Conservation (phyloP, 1,140 invertebrate genomes). For the Brachionus koreanus region DNA sequence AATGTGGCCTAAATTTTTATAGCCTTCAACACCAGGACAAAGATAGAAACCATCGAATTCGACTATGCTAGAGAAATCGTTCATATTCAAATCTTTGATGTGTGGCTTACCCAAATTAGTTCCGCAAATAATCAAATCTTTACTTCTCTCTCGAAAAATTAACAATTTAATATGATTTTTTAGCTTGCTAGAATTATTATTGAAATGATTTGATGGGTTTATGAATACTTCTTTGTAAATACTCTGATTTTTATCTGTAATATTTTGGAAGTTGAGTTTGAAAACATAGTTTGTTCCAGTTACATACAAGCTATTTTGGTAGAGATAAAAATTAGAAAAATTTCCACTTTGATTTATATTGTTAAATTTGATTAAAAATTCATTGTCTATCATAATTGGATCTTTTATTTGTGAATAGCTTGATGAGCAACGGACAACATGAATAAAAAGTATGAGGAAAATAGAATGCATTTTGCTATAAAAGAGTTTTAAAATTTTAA, state of each 20-base stretch:
- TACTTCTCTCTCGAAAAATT: conserved; percentile 1
- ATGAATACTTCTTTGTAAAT: conserved; percentile 11
- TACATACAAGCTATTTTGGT: neutral
- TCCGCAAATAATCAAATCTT: conserved; percentile 21
- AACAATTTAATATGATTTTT: conserved; percentile 16
- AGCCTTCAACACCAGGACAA: conserved; percentile 1
- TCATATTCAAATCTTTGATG: conserved; percentile 15
- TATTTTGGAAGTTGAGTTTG: neutral
- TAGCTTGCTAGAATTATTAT: neutral
- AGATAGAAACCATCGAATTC: conserved; percentile 18
- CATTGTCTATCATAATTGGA: neutral
- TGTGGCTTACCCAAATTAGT: conserved; percentile 17
- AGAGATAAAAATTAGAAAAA: conserved; percentile 18
- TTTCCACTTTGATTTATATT: neutral
- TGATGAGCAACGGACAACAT: neutral
- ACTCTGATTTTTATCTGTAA: neutral
- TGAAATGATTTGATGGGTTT: neutral
- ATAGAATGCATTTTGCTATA: neutral
- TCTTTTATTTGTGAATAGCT: neutral
- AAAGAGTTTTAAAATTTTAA: neutral
- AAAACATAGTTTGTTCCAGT: conserved; percentile 19
- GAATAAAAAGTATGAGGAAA: neutral
- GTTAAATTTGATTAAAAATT: neutral
- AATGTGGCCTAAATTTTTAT: conserved; percentile 10
- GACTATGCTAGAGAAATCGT: conserved; percentile 24